Base-by-base conservation (phyloP, 2,888 invertebrate species). In the Apoderus coryli region DNA sequence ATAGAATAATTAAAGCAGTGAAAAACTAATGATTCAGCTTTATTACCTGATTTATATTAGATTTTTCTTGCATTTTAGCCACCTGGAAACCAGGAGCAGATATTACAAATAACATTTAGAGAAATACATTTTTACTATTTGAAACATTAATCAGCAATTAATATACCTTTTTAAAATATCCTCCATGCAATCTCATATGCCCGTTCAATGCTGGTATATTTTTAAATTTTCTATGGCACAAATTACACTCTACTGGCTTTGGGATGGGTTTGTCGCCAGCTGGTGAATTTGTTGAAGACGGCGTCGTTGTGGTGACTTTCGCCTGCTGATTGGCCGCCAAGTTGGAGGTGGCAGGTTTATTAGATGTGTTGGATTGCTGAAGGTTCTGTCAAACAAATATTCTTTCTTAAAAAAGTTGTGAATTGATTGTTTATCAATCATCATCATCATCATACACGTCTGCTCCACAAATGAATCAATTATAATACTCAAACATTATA, bases 131-230 rank as follows among this genome's bases (percentile, higher is more conserved):
- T 19, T 7, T 19, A 19, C n/a, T n/a, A n/a, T n/a, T n/a, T n/a
- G n/a, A n/a, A n/a, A n/a, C n/a, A n/a, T n/a, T n/a, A n/a, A n/a
- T 19, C 19, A 19, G n/a, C 19, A 6, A 7, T n/a, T n/a, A 19
- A n/a, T n/a, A 7, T 59, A 80, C 81, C 73, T 88, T 89, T 60
- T 93, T 93, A 53, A 90, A 86, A 60, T 92, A 95, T 33, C 95
- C 93, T 25, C 95, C 95, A 58, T 96, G 95, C 40, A 95, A 67
- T 49, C 95, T 70, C 95, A 95, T 95, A 56, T 95, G 95, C 5
- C 95, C 95, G 60, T 96, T 96, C 33, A 96, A 72, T 14, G 95
- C 95, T 12, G 93, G 92, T 58, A 92, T 84, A 59, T 93, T 95
- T 64, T 95, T 95, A 64, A 95, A 96, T 56, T 86, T 82, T 46